These are phyloP conservation scores for Temnothorax rugatulus DNA, from an alignment of 2,888 invertebrate genomes.

Conservation along the genomic window DNA sequence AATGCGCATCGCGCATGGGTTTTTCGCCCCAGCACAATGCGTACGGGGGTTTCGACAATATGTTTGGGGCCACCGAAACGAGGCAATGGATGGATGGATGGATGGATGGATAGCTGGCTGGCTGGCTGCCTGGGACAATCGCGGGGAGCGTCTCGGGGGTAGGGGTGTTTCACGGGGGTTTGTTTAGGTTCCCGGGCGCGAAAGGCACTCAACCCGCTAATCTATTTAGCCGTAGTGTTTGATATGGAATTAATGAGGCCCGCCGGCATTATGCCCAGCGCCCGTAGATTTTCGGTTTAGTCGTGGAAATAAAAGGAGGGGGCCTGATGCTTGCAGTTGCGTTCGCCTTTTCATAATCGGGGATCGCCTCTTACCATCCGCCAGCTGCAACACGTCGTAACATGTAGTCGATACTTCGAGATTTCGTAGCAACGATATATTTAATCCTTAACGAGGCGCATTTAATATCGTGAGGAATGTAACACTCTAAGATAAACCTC, in stretches of 20 bases:
- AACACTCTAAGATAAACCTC: too few species aligned
- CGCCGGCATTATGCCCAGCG: slow-evolving; percentile 71
- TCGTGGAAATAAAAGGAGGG: slow-evolving; percentile 49
- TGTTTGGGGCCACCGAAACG: slow-evolving; percentile 76
- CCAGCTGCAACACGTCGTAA: slow-evolving; percentile 64
- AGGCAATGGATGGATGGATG: slow-evolving; percentile 67
- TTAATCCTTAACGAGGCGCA: background rate
- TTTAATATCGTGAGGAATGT: background rate
- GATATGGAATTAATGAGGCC: slow-evolving; percentile 86
- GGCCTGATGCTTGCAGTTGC: slow-evolving; percentile 21
- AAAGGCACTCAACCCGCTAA: slow-evolving; percentile 85
- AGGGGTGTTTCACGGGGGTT: slow-evolving; percentile 71
- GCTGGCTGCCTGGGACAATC: slow-evolving; percentile 39
- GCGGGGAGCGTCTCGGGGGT: slow-evolving; percentile 35
- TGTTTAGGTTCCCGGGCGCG: slow-evolving; percentile 80
- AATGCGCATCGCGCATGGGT: slow-evolving; percentile 68
- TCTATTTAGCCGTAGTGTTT: slow-evolving; percentile 86
- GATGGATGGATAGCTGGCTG: slow-evolving; percentile 59
- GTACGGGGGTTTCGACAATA: slow-evolving; percentile 75
- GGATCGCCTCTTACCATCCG: slow-evolving; percentile 37
- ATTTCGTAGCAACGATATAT: background rate
- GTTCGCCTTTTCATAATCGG: slow-evolving; percentile 62
- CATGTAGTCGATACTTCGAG: slow-evolving; percentile 49
- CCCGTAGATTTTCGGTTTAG: slow-evolving; percentile 74
- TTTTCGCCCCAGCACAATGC: slow-evolving; percentile 71